Conservation (phyloP, 2,888 invertebrate species). For the Cynaeus angustus region DNA sequence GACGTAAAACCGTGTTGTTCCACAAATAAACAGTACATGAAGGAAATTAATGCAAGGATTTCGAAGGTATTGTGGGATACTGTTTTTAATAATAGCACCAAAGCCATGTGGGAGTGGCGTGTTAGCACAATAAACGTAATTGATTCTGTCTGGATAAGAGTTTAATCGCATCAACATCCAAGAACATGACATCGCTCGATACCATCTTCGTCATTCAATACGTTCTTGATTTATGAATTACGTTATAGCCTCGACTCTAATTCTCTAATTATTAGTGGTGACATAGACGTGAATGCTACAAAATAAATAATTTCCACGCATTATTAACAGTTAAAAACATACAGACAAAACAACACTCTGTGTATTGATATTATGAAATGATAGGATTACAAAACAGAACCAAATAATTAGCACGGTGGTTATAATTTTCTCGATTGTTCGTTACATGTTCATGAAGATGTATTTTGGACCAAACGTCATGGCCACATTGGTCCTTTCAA, state of each 20-base stretch:
- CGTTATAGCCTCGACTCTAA: conserved; percentile 12
- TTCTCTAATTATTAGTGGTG: conserved; percentile 1
- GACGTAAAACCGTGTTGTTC: conserved; percentile 45
- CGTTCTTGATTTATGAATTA: conserved; percentile 16
- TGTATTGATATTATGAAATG: not conserved
- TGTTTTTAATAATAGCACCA: conserved; percentile 40
- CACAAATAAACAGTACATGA: conserved; percentile 42
- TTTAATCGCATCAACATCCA: conserved; percentile 24
- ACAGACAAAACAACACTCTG: no score
- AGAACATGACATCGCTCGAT: conserved; percentile 11
- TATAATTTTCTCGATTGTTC: conserved; percentile 29
- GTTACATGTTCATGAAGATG: not conserved
- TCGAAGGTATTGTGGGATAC: conserved; percentile 28
- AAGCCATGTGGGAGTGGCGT: conserved; percentile 35
- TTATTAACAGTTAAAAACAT: no score
- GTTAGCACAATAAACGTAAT: conserved; percentile 35
- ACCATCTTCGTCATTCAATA: conserved; percentile 17
- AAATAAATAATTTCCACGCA: not conserved
- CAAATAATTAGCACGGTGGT: conserved; percentile 24
- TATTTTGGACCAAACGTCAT: no score
- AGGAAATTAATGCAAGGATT: conserved; percentile 40
- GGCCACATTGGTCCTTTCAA: no score
- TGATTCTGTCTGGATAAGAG: conserved; percentile 32
- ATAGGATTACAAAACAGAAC: not conserved
- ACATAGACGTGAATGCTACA: not conserved